Evolutionary conservation across 1,140 invertebrate genomes (phyloP).

Genomic region (Drosophila sechellia): DNA sequence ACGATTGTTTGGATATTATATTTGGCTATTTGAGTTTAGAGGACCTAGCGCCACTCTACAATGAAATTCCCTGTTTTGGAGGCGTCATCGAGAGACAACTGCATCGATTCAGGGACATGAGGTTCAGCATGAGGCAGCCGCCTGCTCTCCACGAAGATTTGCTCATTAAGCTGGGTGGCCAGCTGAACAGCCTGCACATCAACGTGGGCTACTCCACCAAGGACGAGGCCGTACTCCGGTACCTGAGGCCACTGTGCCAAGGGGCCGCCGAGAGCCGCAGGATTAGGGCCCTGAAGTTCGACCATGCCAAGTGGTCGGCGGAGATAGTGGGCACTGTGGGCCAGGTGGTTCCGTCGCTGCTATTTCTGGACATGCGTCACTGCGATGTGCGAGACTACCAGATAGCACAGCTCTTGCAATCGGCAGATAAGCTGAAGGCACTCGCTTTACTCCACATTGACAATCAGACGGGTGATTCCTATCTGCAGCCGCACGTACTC

Average conservation of each 20-base stretch:
- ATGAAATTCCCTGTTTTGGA: constrained; percentile 36
- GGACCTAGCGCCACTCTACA: constrained; percentile 35
- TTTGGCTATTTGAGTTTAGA: constrained; percentile 43
- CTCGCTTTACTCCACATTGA: constrained; percentile 40
- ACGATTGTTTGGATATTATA: constrained; percentile 59
- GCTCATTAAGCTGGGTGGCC: constrained; percentile 33
- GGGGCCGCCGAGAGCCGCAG: constrained; percentile 38
- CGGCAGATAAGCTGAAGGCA: constrained; percentile 33
- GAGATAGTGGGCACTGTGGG: constrained; percentile 28
- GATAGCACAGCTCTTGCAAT: constrained; percentile 38
- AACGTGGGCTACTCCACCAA: constrained; percentile 61
- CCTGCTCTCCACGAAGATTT: constrained; percentile 21
- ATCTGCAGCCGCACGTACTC: constrained; percentile 26
- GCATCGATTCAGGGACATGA: constrained; percentile 32
- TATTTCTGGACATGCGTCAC: constrained; percentile 50
- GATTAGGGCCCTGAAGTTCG: constrained; percentile 41
- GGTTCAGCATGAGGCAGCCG: constrained; percentile 56
- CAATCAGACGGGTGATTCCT: constrained; percentile 31
- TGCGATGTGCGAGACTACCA: constrained; percentile 46
- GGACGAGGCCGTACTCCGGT: not conserved
- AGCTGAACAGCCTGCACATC: constrained; percentile 47
- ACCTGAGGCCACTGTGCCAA: constrained; percentile 30
- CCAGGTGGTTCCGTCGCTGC: constrained; percentile 21
- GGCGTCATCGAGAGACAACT: constrained; percentile 54
- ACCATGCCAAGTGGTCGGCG: constrained; percentile 35